phyloP scores from a whole-genome alignment of 2,888 invertebrate genomes.

The Xylocampa areola region DNA sequence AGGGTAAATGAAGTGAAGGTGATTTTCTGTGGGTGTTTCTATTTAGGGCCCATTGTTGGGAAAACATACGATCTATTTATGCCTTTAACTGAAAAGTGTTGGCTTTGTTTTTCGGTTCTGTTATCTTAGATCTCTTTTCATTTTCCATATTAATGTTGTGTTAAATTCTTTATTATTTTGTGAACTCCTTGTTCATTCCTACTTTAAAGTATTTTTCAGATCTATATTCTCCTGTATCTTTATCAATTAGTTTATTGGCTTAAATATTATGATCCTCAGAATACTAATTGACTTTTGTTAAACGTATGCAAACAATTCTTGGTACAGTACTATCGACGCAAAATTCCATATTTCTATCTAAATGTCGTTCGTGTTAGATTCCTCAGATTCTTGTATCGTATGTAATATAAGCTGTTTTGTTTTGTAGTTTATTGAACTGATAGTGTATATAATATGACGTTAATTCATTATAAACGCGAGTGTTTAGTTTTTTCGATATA shows the following conservation, averaged over 20 bases:
- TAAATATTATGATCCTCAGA: no score
- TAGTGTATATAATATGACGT: conserved; percentile 62
- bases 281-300: no score
- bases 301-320: no score
- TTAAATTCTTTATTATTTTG: no score
- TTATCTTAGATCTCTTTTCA: no score
- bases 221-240: no score
- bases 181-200: no score
- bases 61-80: conserved; percentile 6
- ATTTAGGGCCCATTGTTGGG: conserved; percentile 3
- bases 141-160: no score
- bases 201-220: no score
- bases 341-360: conserved; percentile 67
- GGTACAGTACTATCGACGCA: conserved; percentile 60
- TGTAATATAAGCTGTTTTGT: conserved; percentile 58
- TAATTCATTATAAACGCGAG: conserved; percentile 30
- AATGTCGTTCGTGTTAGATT: conserved; percentile 79
- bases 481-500: conserved; percentile 9
- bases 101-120: no score
- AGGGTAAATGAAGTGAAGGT: conserved; percentile 11
- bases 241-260: no score
- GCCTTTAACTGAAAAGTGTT: neutral
- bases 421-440: conserved; percentile 72
- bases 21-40: conserved; percentile 8
- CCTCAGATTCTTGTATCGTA: conserved; percentile 62